Base-by-base conservation (phyloP, 2,113 vertebrate species). In the Anhinga rufa region DNA sequence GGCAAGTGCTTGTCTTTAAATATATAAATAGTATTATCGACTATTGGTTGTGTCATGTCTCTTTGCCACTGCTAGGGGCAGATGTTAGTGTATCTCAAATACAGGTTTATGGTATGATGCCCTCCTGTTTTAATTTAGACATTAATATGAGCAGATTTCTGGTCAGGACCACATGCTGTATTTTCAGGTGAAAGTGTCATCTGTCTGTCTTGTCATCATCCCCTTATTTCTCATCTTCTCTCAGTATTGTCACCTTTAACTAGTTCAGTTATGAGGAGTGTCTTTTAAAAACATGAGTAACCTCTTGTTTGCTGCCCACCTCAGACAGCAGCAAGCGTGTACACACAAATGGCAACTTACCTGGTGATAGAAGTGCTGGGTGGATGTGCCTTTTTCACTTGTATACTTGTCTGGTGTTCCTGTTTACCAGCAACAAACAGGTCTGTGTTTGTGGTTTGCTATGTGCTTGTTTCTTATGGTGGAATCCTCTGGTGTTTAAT, bases 41-140 rank as follows among this genome's bases (percentile, higher is more conserved):
- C 17, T 88, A 10, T 54, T 62, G 32, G 15, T 42, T 68, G 10
- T 80, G 57, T 64, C n/a, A 11, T 26, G 19, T 42, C 24, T 66
- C 16, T 65, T 78, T 93, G 82, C 54, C 38, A 17, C 64, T 66
- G 31, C 42, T 68, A 26, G 38, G 40, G 36, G 7, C 36, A 51
- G 64, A 52, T 72, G 12, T 34, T 26, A 61, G 8, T 17, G 38
- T 77, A 25, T 65, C 22, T 40, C 28, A 32, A 25, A 42, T 26
- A 76, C 13, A 84, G 15, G 7, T 16, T 89, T 86, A 48, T 44
- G 32, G 24, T 28, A 17, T 49, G 28, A 66, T 40, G 17, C 68
- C 21, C 49, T 88, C 20, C 64, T 88, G 24, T 62, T 96, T 93
- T 79, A 88, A 66, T 90, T 51, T 54, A 19, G 48, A 55, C 13